Conservation (phyloP, 1,140 invertebrate species). For the Bombyx mori region ASM3026992v2 NC_085119.1:9112501-9113000, state of each 20-base stretch:
- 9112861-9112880: too few species aligned
- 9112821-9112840: slow-evolving; percentile 59
- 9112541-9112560: too few species aligned
- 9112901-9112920: too few species aligned
- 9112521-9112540: too few species aligned
- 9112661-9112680: slow-evolving; percentile 40
- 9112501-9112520: too few species aligned
- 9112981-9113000: too few species aligned
- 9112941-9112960: too few species aligned
- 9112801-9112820: slow-evolving; percentile 40
- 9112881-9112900: too few species aligned
- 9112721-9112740: slow-evolving; percentile 53
- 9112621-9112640: slow-evolving; percentile 49
- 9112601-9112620: slow-evolving; percentile 26
- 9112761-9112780: slow-evolving; percentile 44
- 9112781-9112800: slow-evolving; percentile 17
- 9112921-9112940: too few species aligned
- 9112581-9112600: background rate
- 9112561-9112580: too few species aligned
- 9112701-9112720: slow-evolving; percentile 40
- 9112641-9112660: slow-evolving; percentile 39
- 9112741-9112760: slow-evolving; percentile 50
- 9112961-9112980: too few species aligned
- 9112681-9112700: slow-evolving; percentile 41
- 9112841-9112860: slow-evolving; percentile 44